Evolutionary conservation across 2,888 invertebrate species (phyloP), one percentile per base, ranked within the genome.

Genomic region (Cantharis rufa): DNA sequence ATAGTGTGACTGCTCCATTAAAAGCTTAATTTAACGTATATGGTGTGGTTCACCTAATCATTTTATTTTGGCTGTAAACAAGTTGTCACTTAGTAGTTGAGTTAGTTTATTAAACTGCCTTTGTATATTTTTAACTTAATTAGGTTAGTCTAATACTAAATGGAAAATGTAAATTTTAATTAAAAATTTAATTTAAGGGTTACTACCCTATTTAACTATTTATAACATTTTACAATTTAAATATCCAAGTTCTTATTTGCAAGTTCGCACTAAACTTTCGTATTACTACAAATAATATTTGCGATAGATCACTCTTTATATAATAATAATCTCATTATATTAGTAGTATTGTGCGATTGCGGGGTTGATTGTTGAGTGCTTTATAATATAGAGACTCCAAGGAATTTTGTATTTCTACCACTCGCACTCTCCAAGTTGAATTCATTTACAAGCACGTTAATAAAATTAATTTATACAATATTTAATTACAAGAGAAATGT

Each of bases 1-100:
- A 77, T 76, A 79, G 73, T 69, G 70, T 74, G 69, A 76, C 68
- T 77, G 73, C 71, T 74, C 73, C 68, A 74, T 77, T 77, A 77
- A 77, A 66, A 66, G 62, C 74, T 74, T 70, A 77, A 74, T 72
- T 76, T 72, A 72, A 68, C 76, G 69, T 72, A 72, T 70, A 69
- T 71, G 61, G 15, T 66, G 72, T 61, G 69, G 76, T 15, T 69
- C 62, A 48, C 48, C 48, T 48, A 48, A 48, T 48, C 48, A 48
- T 48, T 48, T 48, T 48, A 48, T 48, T 48, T 48, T 48, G 48
- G 48, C 48, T 48, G 48, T 48, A 48, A 48, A 48, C 48, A 48
- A 48, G 48, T 48, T 48, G 48, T 48, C 48, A 48, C 48, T 48
- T 48, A 48, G 48, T 48, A 48, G 48, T 48, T 48, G 48, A 48